Evolutionary conservation across 2,113 vertebrate genomes (phyloP).

Genomic region (Marcusenius ussheri): DNA sequence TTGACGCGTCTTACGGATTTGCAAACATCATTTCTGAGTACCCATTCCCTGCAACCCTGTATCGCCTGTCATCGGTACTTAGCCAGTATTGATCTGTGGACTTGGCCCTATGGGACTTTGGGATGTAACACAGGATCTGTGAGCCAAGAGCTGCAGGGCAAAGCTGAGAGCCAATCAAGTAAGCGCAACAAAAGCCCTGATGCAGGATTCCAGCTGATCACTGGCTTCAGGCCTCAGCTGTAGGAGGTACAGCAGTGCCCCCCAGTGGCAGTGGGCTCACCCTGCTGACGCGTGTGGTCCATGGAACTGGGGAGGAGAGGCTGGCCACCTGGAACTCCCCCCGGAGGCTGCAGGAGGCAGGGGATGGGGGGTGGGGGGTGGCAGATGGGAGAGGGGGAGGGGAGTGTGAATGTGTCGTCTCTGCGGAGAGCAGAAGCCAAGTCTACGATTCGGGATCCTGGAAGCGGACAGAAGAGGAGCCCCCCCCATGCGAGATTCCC

Average conservation of each 20-base stretch:
- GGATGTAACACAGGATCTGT: background rate
- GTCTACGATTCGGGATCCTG: background rate
- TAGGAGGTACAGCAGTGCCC: background rate
- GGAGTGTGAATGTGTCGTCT: background rate
- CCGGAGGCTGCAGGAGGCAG: conserved; percentile 71
- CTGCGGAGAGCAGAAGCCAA: background rate
- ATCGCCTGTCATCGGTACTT: background rate
- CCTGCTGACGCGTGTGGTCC: conserved; percentile 96
- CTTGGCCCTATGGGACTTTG: background rate
- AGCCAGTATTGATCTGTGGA: background rate
- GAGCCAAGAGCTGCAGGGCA: background rate
- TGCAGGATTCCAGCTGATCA: background rate
- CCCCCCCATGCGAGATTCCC: background rate
- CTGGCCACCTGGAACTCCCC: conserved; percentile 90
- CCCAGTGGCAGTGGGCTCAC: conserved; percentile 48
- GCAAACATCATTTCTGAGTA: background rate
- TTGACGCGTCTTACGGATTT: background rate
- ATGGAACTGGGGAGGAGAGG: conserved; percentile 92
- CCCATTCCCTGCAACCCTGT: background rate
- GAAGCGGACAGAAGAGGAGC: background rate
- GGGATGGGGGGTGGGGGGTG: background rate
- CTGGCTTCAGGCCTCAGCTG: background rate
- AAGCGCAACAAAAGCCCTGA: background rate
- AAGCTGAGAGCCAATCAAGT: background rate
- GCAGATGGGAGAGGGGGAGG: background rate